phyloP scores from a whole-genome alignment of 2,888 invertebrate species.

The Boloria euphrosyne region DNA sequence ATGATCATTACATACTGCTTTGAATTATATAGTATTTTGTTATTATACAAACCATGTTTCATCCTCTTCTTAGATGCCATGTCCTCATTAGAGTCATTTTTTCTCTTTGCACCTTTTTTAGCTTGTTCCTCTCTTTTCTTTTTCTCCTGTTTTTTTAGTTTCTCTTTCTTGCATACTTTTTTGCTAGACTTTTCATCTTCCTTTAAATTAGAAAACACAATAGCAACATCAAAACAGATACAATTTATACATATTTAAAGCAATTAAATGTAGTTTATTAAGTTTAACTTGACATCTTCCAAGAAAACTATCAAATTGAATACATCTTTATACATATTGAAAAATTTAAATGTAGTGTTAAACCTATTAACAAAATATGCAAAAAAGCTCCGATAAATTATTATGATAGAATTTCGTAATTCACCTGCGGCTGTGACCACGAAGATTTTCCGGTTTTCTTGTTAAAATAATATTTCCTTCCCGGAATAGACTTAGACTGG shows the following conservation, averaged over 20 bases:
- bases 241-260: neutral
- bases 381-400: constrained; percentile 18
- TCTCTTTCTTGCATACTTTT: constrained; percentile 53
- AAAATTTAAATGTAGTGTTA: neutral
- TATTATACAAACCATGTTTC: constrained; percentile 54
- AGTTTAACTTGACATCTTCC: constrained; percentile 55
- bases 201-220: constrained; percentile 50
- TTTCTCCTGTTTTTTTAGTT: constrained; percentile 50
- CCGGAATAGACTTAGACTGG: constrained; percentile 70
- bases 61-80: constrained; percentile 51
- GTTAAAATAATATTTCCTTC: constrained; percentile 75
- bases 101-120: constrained; percentile 62
- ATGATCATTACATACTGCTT: too few relatives aligned
- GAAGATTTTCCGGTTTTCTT: constrained; percentile 74
- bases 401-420: constrained; percentile 51
- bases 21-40: too few relatives aligned
- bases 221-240: neutral
- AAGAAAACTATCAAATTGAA: neutral
- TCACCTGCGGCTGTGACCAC: constrained; percentile 74
- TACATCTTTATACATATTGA: neutral
- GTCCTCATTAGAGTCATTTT: constrained; percentile 57
- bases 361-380: constrained; percentile 5
- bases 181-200: constrained; percentile 54
- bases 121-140: constrained; percentile 53
- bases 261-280: neutral